Conservation (phyloP, 2,888 invertebrate genomes). For the Baccha elongata region DNA sequence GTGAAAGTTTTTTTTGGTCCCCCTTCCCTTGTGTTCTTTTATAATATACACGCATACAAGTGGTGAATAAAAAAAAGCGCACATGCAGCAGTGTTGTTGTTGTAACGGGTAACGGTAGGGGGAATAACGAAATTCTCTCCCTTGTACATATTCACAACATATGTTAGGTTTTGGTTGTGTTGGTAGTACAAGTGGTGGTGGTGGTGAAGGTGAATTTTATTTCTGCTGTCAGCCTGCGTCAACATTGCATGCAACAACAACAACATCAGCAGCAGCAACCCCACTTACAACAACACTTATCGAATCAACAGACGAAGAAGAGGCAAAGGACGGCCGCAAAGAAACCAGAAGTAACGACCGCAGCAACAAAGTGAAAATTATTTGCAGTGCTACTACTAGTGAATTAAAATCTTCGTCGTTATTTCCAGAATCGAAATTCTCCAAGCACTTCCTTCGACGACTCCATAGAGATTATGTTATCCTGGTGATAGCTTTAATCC, state of each 20-base stretch:
- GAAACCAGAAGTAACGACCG: slow-evolving; percentile 46
- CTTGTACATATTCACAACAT: slow-evolving; percentile 69
- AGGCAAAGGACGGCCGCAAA: slow-evolving; percentile 21
- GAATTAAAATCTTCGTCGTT: slow-evolving; percentile 25
- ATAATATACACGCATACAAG: slow-evolving; percentile 50
- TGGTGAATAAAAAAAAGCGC: slow-evolving; percentile 41
- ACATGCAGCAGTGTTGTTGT: slow-evolving; percentile 60
- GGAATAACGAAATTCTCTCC: slow-evolving; percentile 57
- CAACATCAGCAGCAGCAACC: slow-evolving; percentile 36
- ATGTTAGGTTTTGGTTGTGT: slow-evolving; percentile 61
- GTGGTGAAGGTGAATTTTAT: slow-evolving; percentile 62
- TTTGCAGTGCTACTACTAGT: slow-evolving; percentile 7
- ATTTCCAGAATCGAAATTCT: slow-evolving; percentile 20
- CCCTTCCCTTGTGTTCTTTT: slow-evolving; percentile 45
- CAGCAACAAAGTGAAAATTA: slow-evolving; percentile 36
- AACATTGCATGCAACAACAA: slow-evolving; percentile 68
- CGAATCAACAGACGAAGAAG: slow-evolving; percentile 28
- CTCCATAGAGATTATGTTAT: slow-evolving; percentile 64
- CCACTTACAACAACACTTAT: slow-evolving; percentile 29
- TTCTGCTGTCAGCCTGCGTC: slow-evolving; percentile 72
- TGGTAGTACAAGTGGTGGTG: slow-evolving; percentile 62
- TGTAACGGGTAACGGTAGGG: slow-evolving; percentile 50
- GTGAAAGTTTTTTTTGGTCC: slow-evolving; percentile 68
- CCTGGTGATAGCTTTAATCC: slow-evolving; percentile 58
- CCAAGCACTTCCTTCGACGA: slow-evolving; percentile 47